Base-by-base conservation (phyloP, 2,888 invertebrate genomes). In the Melinaea menophilus region DNA sequence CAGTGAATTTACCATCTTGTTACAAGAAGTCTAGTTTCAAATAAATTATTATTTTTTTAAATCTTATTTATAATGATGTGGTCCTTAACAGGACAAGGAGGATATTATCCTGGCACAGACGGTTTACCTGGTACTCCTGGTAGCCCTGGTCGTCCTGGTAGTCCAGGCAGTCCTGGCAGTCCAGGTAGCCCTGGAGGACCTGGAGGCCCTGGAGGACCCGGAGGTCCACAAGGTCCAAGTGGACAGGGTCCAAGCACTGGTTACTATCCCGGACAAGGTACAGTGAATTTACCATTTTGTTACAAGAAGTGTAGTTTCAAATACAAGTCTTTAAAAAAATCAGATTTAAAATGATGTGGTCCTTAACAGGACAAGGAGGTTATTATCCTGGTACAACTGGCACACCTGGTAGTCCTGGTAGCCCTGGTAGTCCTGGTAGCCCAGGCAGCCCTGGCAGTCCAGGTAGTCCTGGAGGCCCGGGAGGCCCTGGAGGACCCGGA, bases 21-120 rank as follows among this genome's bases (percentile, higher is more conserved):
- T 22, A 22, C 22, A 22, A 22, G 22, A 22, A 22, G 22, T 22
- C 22, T 22, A 22, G 22, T 22, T 22, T 22, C 22, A 22, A 22
- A 22, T 22, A 22, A 22, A 22, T 22, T 22, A 22, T 22, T 22
- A 22, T 22, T 22, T 22, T 22, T 22, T 22, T 22, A 22, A 22
- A 22, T 22, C 22, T 22, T 22, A 22, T 22, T 22, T 22, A 22
- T 22, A 22, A 22, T 22, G 22, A 22, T 22, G 22, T 22, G 22
- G 22, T 22, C 22, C 22, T 22, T 22, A 22, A 22, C 13, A 66
- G 64, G 63, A 62, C 70, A 35, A 63, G 71, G 72, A n/a, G 93
- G 78, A 89, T 82, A 72, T 88, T 79, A 61, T 90, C 92, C 67
- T 33, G 69, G 69, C 22, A 31, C 7, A 37, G 4, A 72, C 11